phyloP scores from a whole-genome alignment of 2,113 vertebrate species.

The Myxocyprinus asiaticus region DNA sequence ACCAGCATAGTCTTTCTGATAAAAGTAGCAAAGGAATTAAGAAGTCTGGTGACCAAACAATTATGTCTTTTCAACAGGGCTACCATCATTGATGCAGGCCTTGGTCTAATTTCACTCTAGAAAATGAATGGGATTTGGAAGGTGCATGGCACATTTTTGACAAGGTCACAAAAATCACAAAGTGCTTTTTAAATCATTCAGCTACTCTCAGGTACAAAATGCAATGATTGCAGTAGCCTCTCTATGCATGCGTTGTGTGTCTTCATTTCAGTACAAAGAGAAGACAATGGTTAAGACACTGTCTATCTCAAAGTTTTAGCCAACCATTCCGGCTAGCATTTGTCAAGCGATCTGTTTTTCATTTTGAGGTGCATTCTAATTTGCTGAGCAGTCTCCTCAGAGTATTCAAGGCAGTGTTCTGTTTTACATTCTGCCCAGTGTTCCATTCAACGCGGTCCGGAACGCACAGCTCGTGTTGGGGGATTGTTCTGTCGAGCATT shows the following conservation, averaged over 20 bases:
- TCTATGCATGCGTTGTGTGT: background rate
- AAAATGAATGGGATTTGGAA: no score
- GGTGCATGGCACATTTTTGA: no score
- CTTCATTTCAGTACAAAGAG: background rate
- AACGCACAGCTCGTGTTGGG: constrained; percentile 50
- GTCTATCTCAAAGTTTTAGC: background rate
- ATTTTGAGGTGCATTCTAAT: constrained; percentile 53
- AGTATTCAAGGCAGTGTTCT: constrained; percentile 40
- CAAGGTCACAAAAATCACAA: no score
- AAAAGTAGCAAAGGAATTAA: no score
- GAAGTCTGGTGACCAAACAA: no score
- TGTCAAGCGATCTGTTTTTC: constrained; percentile 47
- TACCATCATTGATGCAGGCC: no score
- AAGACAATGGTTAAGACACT: background rate
- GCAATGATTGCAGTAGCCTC: no score
- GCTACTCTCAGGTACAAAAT: no score
- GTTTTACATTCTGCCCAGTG: constrained; percentile 56
- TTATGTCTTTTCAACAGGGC: no score
- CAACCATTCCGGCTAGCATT: background rate
- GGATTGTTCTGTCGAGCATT: constrained; percentile 62
- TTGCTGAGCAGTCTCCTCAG: constrained; percentile 22
- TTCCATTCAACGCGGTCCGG: constrained; percentile 58
- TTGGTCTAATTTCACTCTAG: no score
- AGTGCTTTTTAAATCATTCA: no score
- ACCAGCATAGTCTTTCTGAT: no score